A percentile compares a stretch with the other conserved stretches of the same genome.
Conservation (phyloP, 2,888 invertebrate genomes). For the Nomada hirtipes region DNA sequence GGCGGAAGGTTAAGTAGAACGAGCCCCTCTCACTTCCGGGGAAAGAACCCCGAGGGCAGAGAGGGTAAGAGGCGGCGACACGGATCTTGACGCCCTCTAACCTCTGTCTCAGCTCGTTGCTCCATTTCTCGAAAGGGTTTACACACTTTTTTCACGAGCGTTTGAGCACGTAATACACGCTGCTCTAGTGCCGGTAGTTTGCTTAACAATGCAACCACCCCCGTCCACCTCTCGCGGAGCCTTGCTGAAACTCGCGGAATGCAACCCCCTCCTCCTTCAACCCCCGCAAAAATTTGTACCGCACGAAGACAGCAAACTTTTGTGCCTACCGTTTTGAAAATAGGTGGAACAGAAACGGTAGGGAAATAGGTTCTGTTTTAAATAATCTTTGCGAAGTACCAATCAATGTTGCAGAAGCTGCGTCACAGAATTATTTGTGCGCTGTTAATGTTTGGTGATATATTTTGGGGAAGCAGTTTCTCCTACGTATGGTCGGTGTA, state of each 20-base stretch:
- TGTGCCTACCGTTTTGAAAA: neutral
- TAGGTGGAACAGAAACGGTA: no score
- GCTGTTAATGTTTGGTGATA: no score
- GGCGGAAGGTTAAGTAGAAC: slow-evolving; percentile 57
- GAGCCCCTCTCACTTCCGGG: slow-evolving; percentile 16
- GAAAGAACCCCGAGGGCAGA: neutral
- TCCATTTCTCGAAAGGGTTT: slow-evolving; percentile 77
- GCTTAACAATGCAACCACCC: slow-evolving; percentile 75
- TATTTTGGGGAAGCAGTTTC: no score
- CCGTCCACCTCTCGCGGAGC: slow-evolving; percentile 7
- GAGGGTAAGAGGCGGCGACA: slow-evolving; percentile 48
- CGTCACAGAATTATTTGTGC: no score
- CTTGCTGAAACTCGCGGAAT: slow-evolving; percentile 35
- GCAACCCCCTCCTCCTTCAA: neutral
- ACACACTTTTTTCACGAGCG: slow-evolving; percentile 72
- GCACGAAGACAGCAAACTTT: neutral
- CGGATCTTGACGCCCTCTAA: slow-evolving; percentile 76
- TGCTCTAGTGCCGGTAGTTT: slow-evolving; percentile 78
- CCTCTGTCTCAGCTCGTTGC: slow-evolving; percentile 72
- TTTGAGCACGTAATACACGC: slow-evolving; percentile 78
- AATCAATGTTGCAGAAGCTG: no score
- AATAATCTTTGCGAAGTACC: no score
- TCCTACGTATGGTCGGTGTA: no score
- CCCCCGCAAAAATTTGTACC: neutral
- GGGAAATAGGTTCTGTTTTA: no score